Evolutionary conservation across 2,113 vertebrate species (phyloP), one percentile per base, ranked within the genome.

Genomic region (Alethe castanea): DNA sequence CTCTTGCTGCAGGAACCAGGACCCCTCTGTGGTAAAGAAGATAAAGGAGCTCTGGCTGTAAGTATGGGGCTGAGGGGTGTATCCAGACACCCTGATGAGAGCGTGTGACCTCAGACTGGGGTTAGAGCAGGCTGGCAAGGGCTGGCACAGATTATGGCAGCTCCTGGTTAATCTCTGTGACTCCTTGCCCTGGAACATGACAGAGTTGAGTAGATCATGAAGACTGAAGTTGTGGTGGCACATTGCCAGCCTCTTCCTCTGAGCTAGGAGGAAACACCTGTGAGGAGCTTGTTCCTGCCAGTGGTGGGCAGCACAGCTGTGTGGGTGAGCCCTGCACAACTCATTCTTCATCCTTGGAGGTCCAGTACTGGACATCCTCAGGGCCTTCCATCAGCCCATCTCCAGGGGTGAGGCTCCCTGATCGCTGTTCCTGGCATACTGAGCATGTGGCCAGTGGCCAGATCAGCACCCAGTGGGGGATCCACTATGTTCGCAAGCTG

Each of bases 31-130:
- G 79, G 5, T 71, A 40, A 64, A 83, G 85, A 97, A 96, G 90
- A 95, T 93, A 44, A 97, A 95, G 92, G 94, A 96, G 67, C 93
- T 97, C 31, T 97, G 96, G 96, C 64, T 88, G 96, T 97, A 69
- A 97, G 96, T 96, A 29, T 3, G 7, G 61, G 40, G 31, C 47
- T 79, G 45, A 19, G 66, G 28, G 33, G 19, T 2, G 2, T 17
- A 6, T 44, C 22, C 26, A 24, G 53, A 7, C 16, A 36, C 25
- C 6, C 2, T 15, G 3, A 33, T 15, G 3, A 31, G 47, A 35
- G 38, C 6, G 1, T 3, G 45, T 36, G 23, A 26, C 44, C 33
- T 77, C 53, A 54, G 47, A 17, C 15, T 9, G 42, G 53, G n/a
- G 18, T 12, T 45, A 26, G 42, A 19, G 14, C 35, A 45, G 44